Evolutionary conservation across 2,113 vertebrate genomes (phyloP), one percentile per base, ranked within the genome.

Genomic region (Myrmecophaga tridactyla): DNA sequence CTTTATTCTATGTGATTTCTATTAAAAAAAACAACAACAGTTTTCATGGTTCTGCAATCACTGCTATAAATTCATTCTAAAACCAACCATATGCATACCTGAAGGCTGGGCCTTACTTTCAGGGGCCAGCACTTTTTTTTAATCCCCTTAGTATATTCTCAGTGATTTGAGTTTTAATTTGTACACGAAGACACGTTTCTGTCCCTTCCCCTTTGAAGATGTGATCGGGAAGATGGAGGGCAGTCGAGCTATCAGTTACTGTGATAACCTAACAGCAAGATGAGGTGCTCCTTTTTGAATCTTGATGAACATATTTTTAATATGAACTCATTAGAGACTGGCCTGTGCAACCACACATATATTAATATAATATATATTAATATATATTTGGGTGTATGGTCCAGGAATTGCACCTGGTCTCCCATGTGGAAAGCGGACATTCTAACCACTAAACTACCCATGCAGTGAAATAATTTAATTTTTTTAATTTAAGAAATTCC

Each of bases 1-100:
- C 62, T 92, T 90, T 41, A 90, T 36, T 89, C 70, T 29, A 86
- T 34, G 41, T 23, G 56, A 75, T n/a, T 80, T 81, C 48, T 96
- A 53, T 63, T 78, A 76, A 23, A 60, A 70, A 83, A 53, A 51
- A 46, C 53, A 77, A 58, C 11, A 62, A 84, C 4, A 60, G 25
- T 81, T 70, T 11, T 46, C 4, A 12, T 15, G 39, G 67, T 65
- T 72, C 58, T 75, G 72, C 90, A 62, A 77, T 27, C 12, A 70
- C 34, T 81, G n/a, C 27, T 83, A 10, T 53, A n/a, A 83, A 31
- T 53, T 12, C 89, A 41, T 90, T 89, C n/a, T 77, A 43, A 36
- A 41, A 41, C 5, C 8, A 4, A 12, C 77, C 7, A 14, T 6
- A n/a, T 3, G 11, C 91, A 67, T n/a, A 58, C 27, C 67, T 72